A percentile compares a stretch with the other conserved stretches of the same genome.
Evolutionary conservation across 2,888 invertebrate genomes (phyloP).

Genomic region (Opisthograptis luteolata): DNA sequence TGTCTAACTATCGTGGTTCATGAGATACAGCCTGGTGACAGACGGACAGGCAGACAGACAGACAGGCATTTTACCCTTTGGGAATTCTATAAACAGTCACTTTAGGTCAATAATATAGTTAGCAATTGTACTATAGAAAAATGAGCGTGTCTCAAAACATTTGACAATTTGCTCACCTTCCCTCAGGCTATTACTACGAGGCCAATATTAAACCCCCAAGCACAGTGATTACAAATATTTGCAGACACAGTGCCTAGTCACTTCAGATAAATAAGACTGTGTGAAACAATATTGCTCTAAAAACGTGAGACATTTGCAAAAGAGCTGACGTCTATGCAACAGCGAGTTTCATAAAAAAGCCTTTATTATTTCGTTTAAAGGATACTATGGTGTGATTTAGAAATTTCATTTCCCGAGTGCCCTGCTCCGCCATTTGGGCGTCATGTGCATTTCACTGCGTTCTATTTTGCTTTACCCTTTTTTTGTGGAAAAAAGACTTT

Average conservation of each 20-base stretch:
- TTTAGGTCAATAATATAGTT: too few relatives aligned
- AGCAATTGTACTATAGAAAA: too few relatives aligned
- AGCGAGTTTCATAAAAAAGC: slow-evolving; percentile 18
- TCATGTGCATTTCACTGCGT: slow-evolving; percentile 58
- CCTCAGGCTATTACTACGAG: neutral
- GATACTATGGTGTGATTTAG: slow-evolving; percentile 49
- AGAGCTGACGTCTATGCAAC: neutral
- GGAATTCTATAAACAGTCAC: too few relatives aligned
- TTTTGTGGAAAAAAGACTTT: slow-evolving; percentile 28
- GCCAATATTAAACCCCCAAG: neutral
- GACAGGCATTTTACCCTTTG: too few relatives aligned
- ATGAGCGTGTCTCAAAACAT: too few relatives aligned
- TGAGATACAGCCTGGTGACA: too few relatives aligned
- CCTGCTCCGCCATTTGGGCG: slow-evolving; percentile 39
- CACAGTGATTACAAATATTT: neutral
- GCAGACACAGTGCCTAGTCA: neutral
- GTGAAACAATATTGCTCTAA: too few relatives aligned
- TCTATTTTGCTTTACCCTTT: slow-evolving; percentile 30
- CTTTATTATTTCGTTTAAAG: slow-evolving; percentile 43
- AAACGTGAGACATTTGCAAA: neutral
- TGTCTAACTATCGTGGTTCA: too few relatives aligned
- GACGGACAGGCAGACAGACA: too few relatives aligned
- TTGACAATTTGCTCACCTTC: too few relatives aligned
- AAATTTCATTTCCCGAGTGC: slow-evolving; percentile 52
- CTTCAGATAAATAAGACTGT: neutral